phyloP scores from a whole-genome alignment of 2,888 invertebrate genomes.

The Mythimna impura region DNA sequence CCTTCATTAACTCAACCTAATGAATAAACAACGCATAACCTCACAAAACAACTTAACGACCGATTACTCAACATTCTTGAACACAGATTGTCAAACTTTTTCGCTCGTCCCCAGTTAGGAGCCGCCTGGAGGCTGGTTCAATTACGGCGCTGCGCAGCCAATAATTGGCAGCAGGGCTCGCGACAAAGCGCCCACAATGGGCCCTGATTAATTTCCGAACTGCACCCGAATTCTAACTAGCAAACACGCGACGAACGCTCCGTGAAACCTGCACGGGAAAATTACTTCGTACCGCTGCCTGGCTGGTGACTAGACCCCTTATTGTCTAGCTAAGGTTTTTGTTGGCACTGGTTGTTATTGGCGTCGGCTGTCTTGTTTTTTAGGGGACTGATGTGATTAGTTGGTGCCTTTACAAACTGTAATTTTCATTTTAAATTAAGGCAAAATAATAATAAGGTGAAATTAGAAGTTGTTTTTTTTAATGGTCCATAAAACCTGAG shows the following conservation, averaged over 20 bases:
- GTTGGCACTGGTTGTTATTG: slow-evolving; percentile 47
- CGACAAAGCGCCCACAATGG: slow-evolving; percentile 90
- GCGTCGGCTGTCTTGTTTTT: slow-evolving; percentile 34
- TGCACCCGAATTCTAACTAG: slow-evolving; percentile 89
- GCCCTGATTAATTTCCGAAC: slow-evolving; percentile 90
- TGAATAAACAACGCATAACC: not conserved
- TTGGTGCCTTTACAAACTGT: too few relatives aligned
- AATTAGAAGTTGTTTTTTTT: not conserved
- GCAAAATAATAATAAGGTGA: not conserved
- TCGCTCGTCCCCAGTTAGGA: slow-evolving; percentile 66
- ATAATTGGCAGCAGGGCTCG: slow-evolving; percentile 87
- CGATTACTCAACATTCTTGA: slow-evolving; percentile 35
- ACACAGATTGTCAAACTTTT: slow-evolving; percentile 71
- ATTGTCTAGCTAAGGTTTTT: slow-evolving; percentile 65
- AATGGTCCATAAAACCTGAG: too few relatives aligned
- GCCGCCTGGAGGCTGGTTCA: slow-evolving; percentile 82
- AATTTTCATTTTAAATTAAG: too few relatives aligned
- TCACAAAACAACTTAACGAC: slow-evolving; percentile 11
- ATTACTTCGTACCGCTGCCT: slow-evolving; percentile 76
- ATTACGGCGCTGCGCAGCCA: slow-evolving; percentile 85
- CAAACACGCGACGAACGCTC: slow-evolving; percentile 83
- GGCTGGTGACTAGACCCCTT: slow-evolving; percentile 60
- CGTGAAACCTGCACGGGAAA: slow-evolving; percentile 79
- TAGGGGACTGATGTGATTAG: slow-evolving; percentile 1
- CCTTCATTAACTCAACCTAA: not conserved